Evolutionary conservation across 1,140 invertebrate species (phyloP).

Genomic region (Phymastichus coffea): DNA sequence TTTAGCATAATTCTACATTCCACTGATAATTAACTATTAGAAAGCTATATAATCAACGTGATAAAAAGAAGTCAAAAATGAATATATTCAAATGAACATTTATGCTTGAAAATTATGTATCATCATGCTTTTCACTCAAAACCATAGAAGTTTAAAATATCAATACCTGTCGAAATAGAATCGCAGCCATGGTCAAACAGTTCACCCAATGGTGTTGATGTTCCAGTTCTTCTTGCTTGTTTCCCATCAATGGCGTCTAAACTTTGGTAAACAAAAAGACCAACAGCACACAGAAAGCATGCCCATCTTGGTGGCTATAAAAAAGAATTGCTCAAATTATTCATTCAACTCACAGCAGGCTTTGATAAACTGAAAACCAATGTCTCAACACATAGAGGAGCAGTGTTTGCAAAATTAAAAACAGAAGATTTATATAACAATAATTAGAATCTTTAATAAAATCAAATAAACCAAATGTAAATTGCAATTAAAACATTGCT

Average conservation of each 20-base stretch:
- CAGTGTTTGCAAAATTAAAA: neutral
- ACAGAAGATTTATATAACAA: neutral
- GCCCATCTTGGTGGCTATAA: constrained; percentile 86
- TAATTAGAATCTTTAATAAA: too few relatives aligned
- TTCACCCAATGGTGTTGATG: constrained; percentile 92
- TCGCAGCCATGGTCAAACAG: constrained; percentile 99
- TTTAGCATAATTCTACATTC: constrained; percentile 2
- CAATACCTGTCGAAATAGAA: constrained; percentile 81
- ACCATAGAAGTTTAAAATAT: neutral
- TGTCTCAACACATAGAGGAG: neutral
- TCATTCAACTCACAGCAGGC: constrained; percentile 58
- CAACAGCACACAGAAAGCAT: constrained; percentile 86
- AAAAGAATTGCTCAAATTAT: constrained; percentile 21
- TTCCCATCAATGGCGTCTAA: constrained; percentile 99
- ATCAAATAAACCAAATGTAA: too few relatives aligned
- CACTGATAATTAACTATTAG: too few relatives aligned
- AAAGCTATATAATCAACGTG: too few relatives aligned
- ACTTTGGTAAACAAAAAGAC: constrained; percentile 97
- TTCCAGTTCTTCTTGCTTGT: constrained; percentile 93
- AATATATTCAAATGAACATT: too few relatives aligned
- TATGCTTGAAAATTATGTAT: too few relatives aligned
- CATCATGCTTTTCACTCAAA: neutral
- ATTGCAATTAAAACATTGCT: neutral
- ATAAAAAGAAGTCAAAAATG: too few relatives aligned
- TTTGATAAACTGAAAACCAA: neutral